Conservation (phyloP, 2,888 invertebrate species). For the Willowsia nigromaculata region DNA sequence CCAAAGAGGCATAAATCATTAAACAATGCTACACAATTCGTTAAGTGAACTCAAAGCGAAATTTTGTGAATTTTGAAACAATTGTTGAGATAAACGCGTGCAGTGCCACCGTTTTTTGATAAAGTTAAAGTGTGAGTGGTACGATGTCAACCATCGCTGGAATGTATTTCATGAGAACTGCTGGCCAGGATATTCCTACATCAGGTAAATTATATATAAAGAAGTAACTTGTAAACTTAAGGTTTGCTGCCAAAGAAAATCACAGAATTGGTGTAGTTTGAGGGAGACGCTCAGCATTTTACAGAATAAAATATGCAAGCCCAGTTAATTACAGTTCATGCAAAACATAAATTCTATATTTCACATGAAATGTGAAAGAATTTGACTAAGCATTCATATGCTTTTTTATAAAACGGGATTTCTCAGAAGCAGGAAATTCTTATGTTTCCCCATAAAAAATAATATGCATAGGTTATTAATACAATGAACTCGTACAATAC, state of each 20-base stretch:
- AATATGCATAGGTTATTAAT: constrained; percentile 25
- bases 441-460: constrained; percentile 42
- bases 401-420: constrained; percentile 2
- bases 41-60: neutral
- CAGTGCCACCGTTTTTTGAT: neutral
- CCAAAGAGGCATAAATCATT: constrained; percentile 8
- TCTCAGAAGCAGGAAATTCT: constrained; percentile 56
- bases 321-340: constrained; percentile 25
- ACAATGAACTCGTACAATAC: neutral
- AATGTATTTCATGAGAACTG: constrained; percentile 77
- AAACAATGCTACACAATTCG: neutral
- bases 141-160: constrained; percentile 78
- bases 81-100: neutral
- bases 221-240: neutral
- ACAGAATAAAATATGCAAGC: neutral
- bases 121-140: constrained; percentile 10
- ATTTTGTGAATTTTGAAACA: neutral
- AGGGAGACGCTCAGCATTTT: neutral
- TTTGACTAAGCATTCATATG: constrained; percentile 42
- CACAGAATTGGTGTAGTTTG: no score
- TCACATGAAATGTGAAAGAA: constrained; percentile 45
- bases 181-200: constrained; percentile 77
- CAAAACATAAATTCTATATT: constrained; percentile 49
- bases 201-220: constrained; percentile 74
- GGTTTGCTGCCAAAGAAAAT: neutral